phyloP scores from a whole-genome alignment of 2,888 invertebrate species.

The Brassicogethes aeneus region DNA sequence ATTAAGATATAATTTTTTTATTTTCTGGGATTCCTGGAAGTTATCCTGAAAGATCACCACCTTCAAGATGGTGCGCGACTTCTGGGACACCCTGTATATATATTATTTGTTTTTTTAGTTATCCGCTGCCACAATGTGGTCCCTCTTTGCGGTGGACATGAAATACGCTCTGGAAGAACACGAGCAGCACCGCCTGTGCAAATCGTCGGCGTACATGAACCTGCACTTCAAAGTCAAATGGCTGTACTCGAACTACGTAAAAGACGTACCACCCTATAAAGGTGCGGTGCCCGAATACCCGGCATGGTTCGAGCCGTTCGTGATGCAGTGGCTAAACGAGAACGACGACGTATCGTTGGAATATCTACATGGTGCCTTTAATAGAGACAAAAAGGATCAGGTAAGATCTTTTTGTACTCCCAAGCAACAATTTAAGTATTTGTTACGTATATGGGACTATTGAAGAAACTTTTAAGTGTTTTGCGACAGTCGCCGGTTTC shows the following conservation, averaged over 20 bases:
- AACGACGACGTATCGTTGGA: conserved; percentile 99
- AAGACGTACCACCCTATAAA: conserved; percentile 95
- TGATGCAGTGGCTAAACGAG: conserved; percentile 99
- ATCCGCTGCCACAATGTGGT: conserved; percentile 98
- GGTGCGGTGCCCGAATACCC: conserved; percentile 98
- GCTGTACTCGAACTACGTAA: conserved; percentile 96
- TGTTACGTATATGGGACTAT: too few relatives aligned
- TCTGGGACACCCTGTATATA: too few relatives aligned
- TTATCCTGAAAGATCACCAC: too few relatives aligned
- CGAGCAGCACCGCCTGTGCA: conserved; percentile 90
- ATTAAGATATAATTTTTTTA: too few relatives aligned
- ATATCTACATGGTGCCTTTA: conserved; percentile 97
- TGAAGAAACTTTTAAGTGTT: too few relatives aligned
- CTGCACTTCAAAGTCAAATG: conserved; percentile 99
- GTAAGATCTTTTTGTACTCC: conserved; percentile 54
- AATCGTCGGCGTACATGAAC: conserved; percentile 99
- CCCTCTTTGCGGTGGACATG: conserved; percentile 91
- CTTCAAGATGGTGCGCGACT: too few relatives aligned
- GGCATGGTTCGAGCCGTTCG: conserved; percentile 99
- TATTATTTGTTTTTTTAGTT: conserved; percentile 57
- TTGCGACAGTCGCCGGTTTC: too few relatives aligned
- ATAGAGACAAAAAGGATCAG: conserved; percentile 91
- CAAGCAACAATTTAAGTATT: too few relatives aligned
- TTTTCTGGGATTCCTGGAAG: too few relatives aligned
- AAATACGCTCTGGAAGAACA: conserved; percentile 98